Evolutionary conservation across 1,140 invertebrate genomes (phyloP).

Genomic region (Physella acuta): DNA sequence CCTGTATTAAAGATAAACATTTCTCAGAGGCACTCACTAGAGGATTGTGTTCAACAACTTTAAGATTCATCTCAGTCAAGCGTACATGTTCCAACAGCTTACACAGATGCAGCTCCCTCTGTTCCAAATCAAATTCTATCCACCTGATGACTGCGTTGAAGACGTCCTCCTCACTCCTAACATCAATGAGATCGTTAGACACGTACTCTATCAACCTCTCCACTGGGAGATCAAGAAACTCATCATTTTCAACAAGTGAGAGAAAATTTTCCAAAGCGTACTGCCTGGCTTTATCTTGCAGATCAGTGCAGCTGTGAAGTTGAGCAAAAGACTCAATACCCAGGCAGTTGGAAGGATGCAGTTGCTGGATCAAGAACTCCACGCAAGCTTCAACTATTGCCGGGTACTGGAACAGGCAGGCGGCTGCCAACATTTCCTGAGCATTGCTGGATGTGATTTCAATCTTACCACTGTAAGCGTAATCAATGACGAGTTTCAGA

Average conservation of each 20-base stretch:
- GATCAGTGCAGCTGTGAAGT: slow-evolving; percentile 53
- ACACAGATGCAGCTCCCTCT: slow-evolving; percentile 47
- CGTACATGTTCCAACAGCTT: slow-evolving; percentile 53
- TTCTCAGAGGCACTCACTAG: slow-evolving; percentile 46
- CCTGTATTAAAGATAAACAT: slow-evolving; percentile 47
- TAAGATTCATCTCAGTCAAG: slow-evolving; percentile 48
- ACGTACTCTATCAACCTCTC: slow-evolving; percentile 53
- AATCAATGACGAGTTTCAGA: slow-evolving; percentile 60
- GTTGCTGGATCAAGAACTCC: slow-evolving; percentile 56
- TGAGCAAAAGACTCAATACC: slow-evolving; percentile 59
- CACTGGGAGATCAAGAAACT: slow-evolving; percentile 57
- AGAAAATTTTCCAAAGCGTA: slow-evolving; percentile 59
- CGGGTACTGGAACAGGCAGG: slow-evolving; percentile 60
- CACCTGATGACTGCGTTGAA: slow-evolving; percentile 59
- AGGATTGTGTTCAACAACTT: slow-evolving; percentile 44
- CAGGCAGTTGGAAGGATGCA: slow-evolving; percentile 60
- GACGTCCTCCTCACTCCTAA: slow-evolving; percentile 59
- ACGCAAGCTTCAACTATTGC: slow-evolving; percentile 57
- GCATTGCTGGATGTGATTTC: slow-evolving; percentile 60
- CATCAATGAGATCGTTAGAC: slow-evolving; percentile 56
- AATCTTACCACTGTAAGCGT: slow-evolving; percentile 57
- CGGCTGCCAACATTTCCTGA: slow-evolving; percentile 60
- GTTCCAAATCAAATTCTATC: slow-evolving; percentile 56
- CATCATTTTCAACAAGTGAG: slow-evolving; percentile 54
- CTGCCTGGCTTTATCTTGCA: slow-evolving; percentile 52